A percentile compares a stretch with the other conserved stretches of the same genome.
phyloP scores from a whole-genome alignment of 2,888 invertebrate species.

The Zygaena filipendulae region DNA sequence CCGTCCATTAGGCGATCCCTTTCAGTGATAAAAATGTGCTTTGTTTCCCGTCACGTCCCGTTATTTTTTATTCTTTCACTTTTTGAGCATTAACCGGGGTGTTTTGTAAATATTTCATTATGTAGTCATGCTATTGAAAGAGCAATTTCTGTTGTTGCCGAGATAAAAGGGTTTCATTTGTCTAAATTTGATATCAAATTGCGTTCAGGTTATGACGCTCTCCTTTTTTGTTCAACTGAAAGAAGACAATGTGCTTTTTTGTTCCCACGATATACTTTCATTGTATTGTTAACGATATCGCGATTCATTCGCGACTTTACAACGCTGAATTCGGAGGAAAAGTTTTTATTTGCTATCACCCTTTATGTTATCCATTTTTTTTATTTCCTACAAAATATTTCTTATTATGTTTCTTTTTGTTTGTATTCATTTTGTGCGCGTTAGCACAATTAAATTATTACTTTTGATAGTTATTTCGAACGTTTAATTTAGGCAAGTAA shows the following conservation, averaged over 20 bases:
- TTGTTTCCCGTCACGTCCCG: slow-evolving; percentile 54
- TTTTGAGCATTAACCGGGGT: slow-evolving; percentile 39
- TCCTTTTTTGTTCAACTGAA: slow-evolving; percentile 27
- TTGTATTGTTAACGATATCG: slow-evolving; percentile 18
- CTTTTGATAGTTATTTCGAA: too few relatives aligned
- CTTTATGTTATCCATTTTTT: too few relatives aligned
- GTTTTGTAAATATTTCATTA: slow-evolving; percentile 51
- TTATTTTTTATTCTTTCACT: slow-evolving; percentile 48
- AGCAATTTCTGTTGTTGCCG: slow-evolving; percentile 32
- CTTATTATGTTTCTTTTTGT: too few relatives aligned
- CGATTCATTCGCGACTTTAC: slow-evolving; percentile 11
- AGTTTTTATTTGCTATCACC: too few relatives aligned
- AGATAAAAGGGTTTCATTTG: slow-evolving; percentile 45
- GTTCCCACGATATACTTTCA: slow-evolving; percentile 22
- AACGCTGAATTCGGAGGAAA: slow-evolving; percentile 5
- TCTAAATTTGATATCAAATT: slow-evolving; percentile 38
- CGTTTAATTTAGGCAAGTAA: too few relatives aligned
- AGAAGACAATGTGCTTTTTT: slow-evolving; percentile 29
- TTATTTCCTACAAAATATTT: too few relatives aligned
- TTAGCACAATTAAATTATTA: too few relatives aligned
- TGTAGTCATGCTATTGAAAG: slow-evolving; percentile 41
- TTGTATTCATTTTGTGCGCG: too few relatives aligned
- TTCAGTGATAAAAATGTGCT: slow-evolving; percentile 52
- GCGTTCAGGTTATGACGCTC: slow-evolving; percentile 34
- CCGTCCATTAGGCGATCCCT: slow-evolving; percentile 50